phyloP scores from a whole-genome alignment of 35 echinoderm and acorn worm genomes.

The Ophiothrix spiculata region DNA sequence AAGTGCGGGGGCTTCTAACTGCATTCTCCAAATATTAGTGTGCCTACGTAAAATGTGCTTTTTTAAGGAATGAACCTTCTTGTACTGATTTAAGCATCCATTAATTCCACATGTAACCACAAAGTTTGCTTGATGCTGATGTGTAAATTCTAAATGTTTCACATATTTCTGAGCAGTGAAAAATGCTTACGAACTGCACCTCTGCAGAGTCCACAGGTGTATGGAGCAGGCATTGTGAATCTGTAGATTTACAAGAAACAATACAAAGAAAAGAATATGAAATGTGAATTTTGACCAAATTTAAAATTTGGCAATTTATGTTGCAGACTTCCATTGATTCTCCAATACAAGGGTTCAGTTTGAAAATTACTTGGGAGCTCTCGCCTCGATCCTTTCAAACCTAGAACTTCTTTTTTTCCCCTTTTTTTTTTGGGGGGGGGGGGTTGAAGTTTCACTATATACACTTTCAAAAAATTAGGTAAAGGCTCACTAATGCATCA shows the following conservation, averaged over 20 bases:
- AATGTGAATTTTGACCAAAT: no score
- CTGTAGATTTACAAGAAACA: background rate
- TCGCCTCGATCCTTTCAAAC: no score
- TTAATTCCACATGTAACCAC: background rate
- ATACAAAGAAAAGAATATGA: no score
- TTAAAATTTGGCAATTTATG: no score
- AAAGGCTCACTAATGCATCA: no score
- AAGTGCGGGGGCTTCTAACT: background rate
- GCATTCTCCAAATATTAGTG: background rate
- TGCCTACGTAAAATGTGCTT: background rate
- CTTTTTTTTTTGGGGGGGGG: no score
- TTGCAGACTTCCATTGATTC: no score
- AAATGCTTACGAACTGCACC: background rate
- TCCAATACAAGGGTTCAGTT: no score
- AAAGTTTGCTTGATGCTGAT: background rate
- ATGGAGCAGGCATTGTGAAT: background rate
- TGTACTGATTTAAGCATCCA: background rate
- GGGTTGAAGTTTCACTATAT: no score
- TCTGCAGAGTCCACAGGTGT: background rate
- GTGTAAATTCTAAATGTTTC: background rate
- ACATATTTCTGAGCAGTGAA: background rate
- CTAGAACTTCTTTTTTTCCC: no score
- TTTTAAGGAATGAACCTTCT: background rate
- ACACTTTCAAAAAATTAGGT: no score
- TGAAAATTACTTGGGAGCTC: no score